Base-by-base conservation (phyloP, 2,797 vertebrate genomes). In the Distichodus sexfasciatus region DNA sequence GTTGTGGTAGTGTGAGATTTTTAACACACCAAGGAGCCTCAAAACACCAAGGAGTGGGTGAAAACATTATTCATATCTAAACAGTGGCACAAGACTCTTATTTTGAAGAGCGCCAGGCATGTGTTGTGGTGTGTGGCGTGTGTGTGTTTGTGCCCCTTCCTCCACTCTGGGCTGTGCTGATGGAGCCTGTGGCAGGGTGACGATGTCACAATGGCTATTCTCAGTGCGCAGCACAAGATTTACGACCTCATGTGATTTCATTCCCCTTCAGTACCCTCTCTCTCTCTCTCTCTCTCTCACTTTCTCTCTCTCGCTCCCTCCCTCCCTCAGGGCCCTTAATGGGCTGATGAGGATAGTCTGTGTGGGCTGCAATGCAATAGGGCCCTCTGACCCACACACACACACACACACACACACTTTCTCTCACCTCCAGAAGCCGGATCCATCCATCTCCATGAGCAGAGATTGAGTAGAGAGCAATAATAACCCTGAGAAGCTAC, bases 191-290 rank as follows among this genome's bases (percentile, higher is more conserved):
- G 74, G 63, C 63, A 59, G 44, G 33, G 53, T 66, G 51, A 62
- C 75, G 79, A 83, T 72, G 64, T 73, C 76, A 73, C 41, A 63
- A 24, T 17, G 29, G 72, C 64, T 51, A 48, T 54, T 73, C 58
- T 33, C 58, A 66, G 79, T 81, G 75, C 19, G 17, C 53, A 28
- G 74, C 77, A 72, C 19, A 63, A 91, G 91, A 92, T 92, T 90
- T 87, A 91, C 88, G 85, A 91, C 88, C 85, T 87, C 84, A 92
- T 93, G 89, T 90, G 88, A 84, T 75, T 86, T 77, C 80, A 85
- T 81, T 87, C 86, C 81, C 50, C 68, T 65, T 81, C 77, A 81
- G 82, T 63, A 51, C 23, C 66, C 44, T 40, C 54, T 26, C 35
- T 35, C 40, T 35, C 50, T 51, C 41, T 21, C 43, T 66, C 26